phyloP scores from a whole-genome alignment of 2,797 vertebrate species.

The Gymnothorax reevesii region DNA sequence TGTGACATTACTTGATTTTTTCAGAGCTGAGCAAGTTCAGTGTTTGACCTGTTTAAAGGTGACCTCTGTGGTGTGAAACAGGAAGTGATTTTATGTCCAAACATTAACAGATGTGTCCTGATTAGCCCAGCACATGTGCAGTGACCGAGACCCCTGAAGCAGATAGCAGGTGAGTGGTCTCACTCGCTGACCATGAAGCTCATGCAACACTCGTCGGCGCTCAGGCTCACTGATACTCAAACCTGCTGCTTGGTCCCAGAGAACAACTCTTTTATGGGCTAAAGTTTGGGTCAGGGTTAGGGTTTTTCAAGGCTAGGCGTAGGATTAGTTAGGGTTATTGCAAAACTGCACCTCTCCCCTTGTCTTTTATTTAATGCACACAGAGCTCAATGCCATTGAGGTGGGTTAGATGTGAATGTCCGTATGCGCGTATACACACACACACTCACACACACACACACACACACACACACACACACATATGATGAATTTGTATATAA shows the following conservation, averaged over 20 bases:
- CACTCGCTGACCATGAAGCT: conserved; percentile 63
- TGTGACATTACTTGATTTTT: background rate
- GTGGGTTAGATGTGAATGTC: conserved; percentile 47
- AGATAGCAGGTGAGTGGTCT: conserved; percentile 74
- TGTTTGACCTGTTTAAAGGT: background rate
- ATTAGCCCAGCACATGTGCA: conserved; percentile 34
- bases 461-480: background rate
- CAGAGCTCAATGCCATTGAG: conserved; percentile 60
- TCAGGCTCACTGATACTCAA: conserved; percentile 76
- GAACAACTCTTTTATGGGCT: conserved; percentile 63
- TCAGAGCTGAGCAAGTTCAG: too few species aligned
- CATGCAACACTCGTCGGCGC: conserved; percentile 55
- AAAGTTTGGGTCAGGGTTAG: conserved; percentile 8
- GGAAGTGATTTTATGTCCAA: conserved; percentile 23
- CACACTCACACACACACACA: background rate
- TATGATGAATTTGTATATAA: background rate
- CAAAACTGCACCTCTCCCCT: conserved; percentile 46
- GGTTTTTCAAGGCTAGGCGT: too few species aligned
- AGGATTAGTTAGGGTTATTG: conserved; percentile 49
- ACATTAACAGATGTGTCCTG: background rate
- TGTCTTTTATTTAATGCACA: conserved; percentile 66
- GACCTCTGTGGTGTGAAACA: background rate
- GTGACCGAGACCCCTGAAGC: conserved; percentile 39
- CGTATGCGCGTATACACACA: too few species aligned
- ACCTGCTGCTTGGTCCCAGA: conserved; percentile 77